Conservation (phyloP, 35 echinoderm and acorn worm species). For the Apostichopus parvimensis region DNA sequence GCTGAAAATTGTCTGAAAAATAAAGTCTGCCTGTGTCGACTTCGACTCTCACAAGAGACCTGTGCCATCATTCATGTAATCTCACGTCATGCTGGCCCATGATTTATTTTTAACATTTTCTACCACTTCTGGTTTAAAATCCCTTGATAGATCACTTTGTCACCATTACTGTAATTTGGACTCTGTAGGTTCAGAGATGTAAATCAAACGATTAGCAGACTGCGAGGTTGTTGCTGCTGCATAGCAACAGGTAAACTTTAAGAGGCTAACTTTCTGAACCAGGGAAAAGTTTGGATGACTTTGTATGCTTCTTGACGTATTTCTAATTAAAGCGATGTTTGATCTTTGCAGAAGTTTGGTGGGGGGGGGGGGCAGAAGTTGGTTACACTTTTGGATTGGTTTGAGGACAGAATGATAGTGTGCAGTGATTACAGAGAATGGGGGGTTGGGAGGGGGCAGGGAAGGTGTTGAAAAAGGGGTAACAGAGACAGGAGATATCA, state of each 20-base stretch:
- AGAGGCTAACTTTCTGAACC: no score
- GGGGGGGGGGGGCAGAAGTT: no score
- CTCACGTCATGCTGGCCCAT: no score
- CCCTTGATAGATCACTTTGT: background rate
- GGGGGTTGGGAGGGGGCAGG: background rate
- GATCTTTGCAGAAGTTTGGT: no score
- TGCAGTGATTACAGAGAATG: background rate
- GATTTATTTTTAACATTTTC: background rate
- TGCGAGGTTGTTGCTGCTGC: background rate
- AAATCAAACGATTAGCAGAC: background rate
- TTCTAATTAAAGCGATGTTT: no score
- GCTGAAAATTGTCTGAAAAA: no score
- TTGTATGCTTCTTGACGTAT: no score
- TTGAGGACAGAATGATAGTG: background rate
- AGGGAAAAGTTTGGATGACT: no score
- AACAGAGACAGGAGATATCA: background rate
- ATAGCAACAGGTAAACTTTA: background rate
- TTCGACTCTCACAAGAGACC: no score
- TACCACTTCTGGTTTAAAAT: background rate
- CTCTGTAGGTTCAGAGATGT: background rate
- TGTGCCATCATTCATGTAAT: no score
- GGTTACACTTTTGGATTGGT: background rate
- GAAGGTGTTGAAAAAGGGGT: background rate
- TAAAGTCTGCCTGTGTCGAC: no score
- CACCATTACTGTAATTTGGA: background rate